Base-by-base conservation (phyloP, 2,797 vertebrate genomes). In the Novumbra hubbsi region DNA sequence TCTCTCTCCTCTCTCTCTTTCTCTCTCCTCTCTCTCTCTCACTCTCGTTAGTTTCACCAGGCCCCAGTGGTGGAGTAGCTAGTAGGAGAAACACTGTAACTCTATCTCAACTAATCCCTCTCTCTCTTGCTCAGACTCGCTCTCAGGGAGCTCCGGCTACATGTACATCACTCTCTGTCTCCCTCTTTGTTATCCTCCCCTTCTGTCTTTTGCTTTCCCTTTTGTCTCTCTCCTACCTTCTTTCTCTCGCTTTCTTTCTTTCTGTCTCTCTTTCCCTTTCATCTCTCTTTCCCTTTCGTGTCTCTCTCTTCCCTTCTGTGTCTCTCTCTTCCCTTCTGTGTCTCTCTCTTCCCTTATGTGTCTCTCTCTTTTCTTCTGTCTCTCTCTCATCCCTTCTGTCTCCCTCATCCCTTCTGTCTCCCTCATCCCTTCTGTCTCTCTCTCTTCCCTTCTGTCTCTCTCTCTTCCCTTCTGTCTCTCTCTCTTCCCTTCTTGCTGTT, bases 211-310 rank as follows among this genome's bases (percentile, higher is more conserved):
- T 16, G 45, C 27, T 77, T 30, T 75, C 63, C 32, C 60, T 60
- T 72, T 74, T 72, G 76, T 74, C 70, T 77, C 70, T 78, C 72
- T 73, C n/a, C n/a, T n/a, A n/a, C n/a, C n/a, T n/a, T n/a, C n/a
- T n/a, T n/a, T 27, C 15, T 49, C 28, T 76, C 19, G 45, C 27
- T 77, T 30, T 75, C 63, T 32, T 65, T 67, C 32, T 65, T 60
- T 72, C 75, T 72, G 76, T 74, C 70, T 77, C 70, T 78, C 72
- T 73, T 16, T 79, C 70, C 76, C 49, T 80, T 4, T 3, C 4
- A 38, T 38, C 34, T n/a, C n/a, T n/a, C n/a, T n/a, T n/a, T n/a
- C n/a, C n/a, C n/a, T n/a, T n/a, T n/a, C n/a, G n/a, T n/a, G n/a
- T n/a, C 1, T 77, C 34, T 7, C 34, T n/a, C 4, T 5, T 38